Evolutionary conservation across 92 coral and sea anemone species (phyloP).

Genomic region (Porites cylindrica): DNA sequence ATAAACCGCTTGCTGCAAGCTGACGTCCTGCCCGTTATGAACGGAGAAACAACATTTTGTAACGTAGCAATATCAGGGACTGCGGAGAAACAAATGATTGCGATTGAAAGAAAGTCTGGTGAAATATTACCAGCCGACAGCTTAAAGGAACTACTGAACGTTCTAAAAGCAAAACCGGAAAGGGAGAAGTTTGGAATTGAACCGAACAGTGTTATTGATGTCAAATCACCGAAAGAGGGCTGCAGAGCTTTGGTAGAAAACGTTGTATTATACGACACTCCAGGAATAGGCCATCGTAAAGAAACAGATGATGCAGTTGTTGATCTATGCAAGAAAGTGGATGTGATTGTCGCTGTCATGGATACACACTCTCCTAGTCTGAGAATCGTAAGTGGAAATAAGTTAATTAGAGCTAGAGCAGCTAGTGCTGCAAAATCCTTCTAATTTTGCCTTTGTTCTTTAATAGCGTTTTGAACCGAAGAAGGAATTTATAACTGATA

Average conservation of each 20-base stretch:
- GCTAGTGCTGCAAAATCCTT: no score
- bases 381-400: conserved; percentile 26
- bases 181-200: conserved; percentile 6
- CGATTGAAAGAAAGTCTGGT: conserved; percentile 1
- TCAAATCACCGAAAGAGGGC: conserved; percentile 21
- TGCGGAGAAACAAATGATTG: background rate
- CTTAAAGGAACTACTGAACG: conserved; percentile 26
- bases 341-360: conserved; percentile 53
- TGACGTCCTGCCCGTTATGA: conserved; percentile 32
- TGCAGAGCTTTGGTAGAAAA: conserved; percentile 45
- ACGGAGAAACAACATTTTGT: conserved; percentile 41
- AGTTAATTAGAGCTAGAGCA: no score
- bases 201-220: conserved; percentile 34
- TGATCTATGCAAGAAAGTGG: conserved; percentile 32
- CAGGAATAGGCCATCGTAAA: conserved; percentile 39
- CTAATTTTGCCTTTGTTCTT: no score
- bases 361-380: conserved; percentile 40
- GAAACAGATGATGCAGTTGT: conserved; percentile 38
- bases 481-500: no score
- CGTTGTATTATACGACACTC: conserved; percentile 46
- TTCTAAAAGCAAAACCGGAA: conserved; percentile 12
- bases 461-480: no score
- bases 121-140: background rate
- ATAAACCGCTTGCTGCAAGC: conserved; percentile 36
- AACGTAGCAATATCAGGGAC: conserved; percentile 38